Evolutionary conservation across 2,797 vertebrate species (phyloP).

Genomic region (Melanogrammus aeglefinus): DNA sequence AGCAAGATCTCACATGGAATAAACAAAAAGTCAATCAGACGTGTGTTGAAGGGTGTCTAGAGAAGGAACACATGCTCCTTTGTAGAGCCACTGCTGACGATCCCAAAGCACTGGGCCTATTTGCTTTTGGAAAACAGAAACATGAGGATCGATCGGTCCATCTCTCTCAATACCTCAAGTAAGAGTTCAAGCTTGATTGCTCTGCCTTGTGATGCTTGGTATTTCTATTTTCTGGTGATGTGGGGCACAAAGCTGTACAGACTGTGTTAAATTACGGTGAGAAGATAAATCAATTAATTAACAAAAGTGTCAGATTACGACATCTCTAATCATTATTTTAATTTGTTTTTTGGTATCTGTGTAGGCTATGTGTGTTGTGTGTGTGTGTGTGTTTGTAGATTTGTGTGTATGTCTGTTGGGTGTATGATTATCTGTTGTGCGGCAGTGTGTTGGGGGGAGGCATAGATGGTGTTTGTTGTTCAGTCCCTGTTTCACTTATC

Average conservation of each 20-base stretch:
- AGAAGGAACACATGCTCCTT: background rate
- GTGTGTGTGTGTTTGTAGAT: background rate
- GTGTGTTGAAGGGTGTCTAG: background rate
- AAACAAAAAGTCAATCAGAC: background rate
- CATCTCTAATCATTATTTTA: background rate
- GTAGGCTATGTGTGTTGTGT: background rate
- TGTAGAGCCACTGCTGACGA: background rate
- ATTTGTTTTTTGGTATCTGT: background rate
- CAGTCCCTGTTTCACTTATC: background rate
- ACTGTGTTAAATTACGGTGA: background rate
- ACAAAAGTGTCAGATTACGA: background rate
- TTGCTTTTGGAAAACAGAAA: background rate
- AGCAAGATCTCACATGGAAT: background rate
- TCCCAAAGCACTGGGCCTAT: background rate
- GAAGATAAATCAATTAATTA: background rate
- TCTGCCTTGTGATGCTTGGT: background rate
- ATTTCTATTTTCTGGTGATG: background rate
- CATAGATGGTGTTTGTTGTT: background rate
- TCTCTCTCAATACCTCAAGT: background rate
- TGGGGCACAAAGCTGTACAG: background rate
- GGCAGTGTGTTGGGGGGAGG: background rate
- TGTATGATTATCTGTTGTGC: background rate
- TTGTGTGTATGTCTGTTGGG: background rate
- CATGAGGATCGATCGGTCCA: constrained; percentile 4
- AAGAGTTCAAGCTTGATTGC: background rate